phyloP scores from a whole-genome alignment of 2,888 invertebrate species.

The Megalurothrips usitatus region DNA sequence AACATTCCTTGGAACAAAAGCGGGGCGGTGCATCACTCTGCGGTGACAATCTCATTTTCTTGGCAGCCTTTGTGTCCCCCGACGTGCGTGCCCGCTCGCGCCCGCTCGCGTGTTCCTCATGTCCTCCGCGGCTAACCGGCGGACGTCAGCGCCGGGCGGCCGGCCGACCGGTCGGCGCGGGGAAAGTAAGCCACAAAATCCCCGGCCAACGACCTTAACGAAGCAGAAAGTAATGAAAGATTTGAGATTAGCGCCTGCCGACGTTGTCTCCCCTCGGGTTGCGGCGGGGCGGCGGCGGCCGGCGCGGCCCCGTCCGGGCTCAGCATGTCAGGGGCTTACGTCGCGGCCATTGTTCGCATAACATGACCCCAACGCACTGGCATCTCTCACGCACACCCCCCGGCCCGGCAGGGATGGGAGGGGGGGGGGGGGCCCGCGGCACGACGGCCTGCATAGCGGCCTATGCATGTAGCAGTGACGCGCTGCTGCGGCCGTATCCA shows the following conservation, averaged over 20 bases:
- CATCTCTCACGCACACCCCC: background rate
- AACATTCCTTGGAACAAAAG: too few species aligned
- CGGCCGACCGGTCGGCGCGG: background rate
- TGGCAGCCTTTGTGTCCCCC: too few species aligned
- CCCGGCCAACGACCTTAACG: constrained; percentile 15
- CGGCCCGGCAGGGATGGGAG: background rate
- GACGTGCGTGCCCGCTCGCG: too few species aligned
- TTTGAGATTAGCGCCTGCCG: constrained; percentile 18
- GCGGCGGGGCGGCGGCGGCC: background rate
- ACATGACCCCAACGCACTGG: background rate
- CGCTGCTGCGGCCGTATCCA: too few species aligned
- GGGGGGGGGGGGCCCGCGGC: too few species aligned
- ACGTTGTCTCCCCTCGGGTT: background rate
- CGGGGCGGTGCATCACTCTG: too few species aligned
- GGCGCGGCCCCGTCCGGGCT: background rate
- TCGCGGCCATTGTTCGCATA: constrained; percentile 1
- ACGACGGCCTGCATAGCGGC: too few species aligned
- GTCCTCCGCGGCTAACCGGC: background rate
- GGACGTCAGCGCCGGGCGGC: background rate
- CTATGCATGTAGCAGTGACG: too few species aligned
- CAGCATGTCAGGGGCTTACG: background rate
- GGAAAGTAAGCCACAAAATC: constrained; percentile 19
- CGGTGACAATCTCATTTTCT: too few species aligned
- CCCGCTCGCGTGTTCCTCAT: background rate
- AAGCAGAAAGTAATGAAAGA: constrained; percentile 25